Evolutionary conservation across 2,113 vertebrate species (phyloP).

Genomic region (Bambusicola thoracicus): DNA sequence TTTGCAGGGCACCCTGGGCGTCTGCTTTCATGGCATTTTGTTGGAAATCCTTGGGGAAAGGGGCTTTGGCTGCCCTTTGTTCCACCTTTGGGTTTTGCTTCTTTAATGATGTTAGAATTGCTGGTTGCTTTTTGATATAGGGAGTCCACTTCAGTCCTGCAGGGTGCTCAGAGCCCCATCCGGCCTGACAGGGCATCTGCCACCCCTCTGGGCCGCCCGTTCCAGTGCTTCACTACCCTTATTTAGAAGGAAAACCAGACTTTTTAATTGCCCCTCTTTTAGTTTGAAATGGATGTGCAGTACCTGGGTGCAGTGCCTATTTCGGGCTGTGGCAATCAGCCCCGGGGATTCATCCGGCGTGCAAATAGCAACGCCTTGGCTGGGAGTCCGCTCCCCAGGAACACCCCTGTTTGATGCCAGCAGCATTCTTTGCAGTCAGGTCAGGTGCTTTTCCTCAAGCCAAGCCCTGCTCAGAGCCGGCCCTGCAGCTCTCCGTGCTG

Average conservation of each 20-base stretch:
- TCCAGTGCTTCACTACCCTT: no score
- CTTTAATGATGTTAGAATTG: no score
- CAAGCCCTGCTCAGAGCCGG: fast-evolving
- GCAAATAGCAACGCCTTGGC: fast-evolving
- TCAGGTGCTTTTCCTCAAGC: not conserved
- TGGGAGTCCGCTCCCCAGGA: not conserved
- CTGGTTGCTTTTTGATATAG: not conserved
- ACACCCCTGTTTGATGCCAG: not conserved
- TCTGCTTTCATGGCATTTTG: not conserved
- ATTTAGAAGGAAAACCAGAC: no score
- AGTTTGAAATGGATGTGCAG: not conserved
- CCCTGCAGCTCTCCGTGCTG: not conserved
- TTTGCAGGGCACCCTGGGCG: not conserved
- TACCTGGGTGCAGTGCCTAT: not conserved
- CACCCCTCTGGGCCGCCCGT: no score
- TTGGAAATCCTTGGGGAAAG: not conserved
- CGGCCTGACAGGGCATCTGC: fast-evolving
- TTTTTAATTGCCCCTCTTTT: no score
- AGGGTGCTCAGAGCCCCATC: not conserved
- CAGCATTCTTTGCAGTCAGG: not conserved
- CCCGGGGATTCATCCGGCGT: fast-evolving
- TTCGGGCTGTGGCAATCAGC: not conserved
- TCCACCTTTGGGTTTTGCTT: not conserved
- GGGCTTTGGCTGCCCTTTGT: not conserved
- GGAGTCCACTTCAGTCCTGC: not conserved